A percentile compares a stretch with the other conserved stretches of the same genome.
These are phyloP conservation scores for Drosophila ficusphila DNA, from an alignment of 1,140 invertebrate genomes.

Conservation along the genomic window DNA sequence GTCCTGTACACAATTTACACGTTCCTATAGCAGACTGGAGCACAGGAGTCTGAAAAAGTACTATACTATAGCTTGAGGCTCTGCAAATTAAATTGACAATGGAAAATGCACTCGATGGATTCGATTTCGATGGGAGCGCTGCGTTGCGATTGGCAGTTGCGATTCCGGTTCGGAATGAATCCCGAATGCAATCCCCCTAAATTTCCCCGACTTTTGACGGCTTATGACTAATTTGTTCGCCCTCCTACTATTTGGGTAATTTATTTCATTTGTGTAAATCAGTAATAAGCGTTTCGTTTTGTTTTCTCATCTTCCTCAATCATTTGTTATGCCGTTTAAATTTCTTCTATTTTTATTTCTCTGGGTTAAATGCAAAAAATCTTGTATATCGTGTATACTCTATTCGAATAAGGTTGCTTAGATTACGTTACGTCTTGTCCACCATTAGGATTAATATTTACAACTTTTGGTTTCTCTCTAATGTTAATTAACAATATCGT, in stretches of 20 bases:
- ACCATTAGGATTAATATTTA: constrained; percentile 50
- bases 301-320: constrained; percentile 23
- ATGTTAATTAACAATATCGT: constrained; percentile 52
- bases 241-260: constrained; percentile 50
- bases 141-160: constrained; percentile 7
- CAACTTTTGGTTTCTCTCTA: constrained; percentile 35
- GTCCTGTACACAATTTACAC: constrained; percentile 77
- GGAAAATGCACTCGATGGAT: constrained; percentile 25
- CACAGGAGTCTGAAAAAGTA: constrained; percentile 27
- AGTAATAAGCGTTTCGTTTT: constrained; percentile 79
- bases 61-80: constrained; percentile 32
- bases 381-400: constrained; percentile 63
- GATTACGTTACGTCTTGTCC: constrained; percentile 12
- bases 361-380: constrained; percentile 76
- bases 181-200: constrained; percentile 7
- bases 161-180: constrained; percentile 4
- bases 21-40: constrained; percentile 29
- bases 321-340: constrained; percentile 54
- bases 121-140: constrained; percentile 14
- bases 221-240: constrained; percentile 61
- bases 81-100: constrained; percentile 73
- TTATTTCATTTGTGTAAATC: constrained; percentile 60
- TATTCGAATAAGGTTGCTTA: constrained; percentile 38
- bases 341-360: constrained; percentile 68
- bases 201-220: constrained; percentile 17